Evolutionary conservation across 2,797 vertebrate genomes (phyloP), one percentile per base, ranked within the genome.

Genomic region (Sebastes iracundus): DNA sequence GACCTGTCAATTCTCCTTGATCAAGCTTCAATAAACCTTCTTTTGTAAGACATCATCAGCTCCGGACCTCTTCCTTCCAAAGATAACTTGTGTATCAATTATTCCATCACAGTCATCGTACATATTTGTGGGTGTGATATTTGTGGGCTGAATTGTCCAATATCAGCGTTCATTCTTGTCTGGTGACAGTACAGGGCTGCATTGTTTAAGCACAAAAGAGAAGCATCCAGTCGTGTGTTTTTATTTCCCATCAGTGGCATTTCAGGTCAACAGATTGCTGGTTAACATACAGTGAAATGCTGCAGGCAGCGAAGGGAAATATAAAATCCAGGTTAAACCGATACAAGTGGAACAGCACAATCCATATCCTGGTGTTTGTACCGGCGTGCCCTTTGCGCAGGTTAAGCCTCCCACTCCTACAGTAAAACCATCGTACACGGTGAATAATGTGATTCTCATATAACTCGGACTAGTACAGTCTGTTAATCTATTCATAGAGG

Each of bases 401-500:
- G 87, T 85, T 87, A 88, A 90, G 64, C 84, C 23, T 4, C 63
- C 9, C 67, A 7, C 81, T 81, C 10, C 62, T 5, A 18, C 69
- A 55, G 63, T 70, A 61, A 73, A 80, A 55, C 42, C 46, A 62
- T 22, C 1, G 77, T 76, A 83, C 72, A 73, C 0, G 59, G 56
- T 53, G 58, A 86, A 75, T 65, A 63, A 84, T 62, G 68, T 55
- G n/a, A 79, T 20, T 75, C 56, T 75, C 71, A 82, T 65, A 33
- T 58, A 79, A 83, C 82, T 72, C 69, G 22, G 70, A 75, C 80
- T 5, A 7, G 70, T 28, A 9, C 80, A 69, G 78, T 69, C 81
- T 84, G 87, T 64, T 82, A 59, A 83, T 89, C 87, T 87, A 71
- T 68, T 88, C 79, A 10, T 12, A 33, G 71, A 79, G 75, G 18